Conservation (phyloP, 2,113 vertebrate species). For the Ploceus nigricollis region DNA sequence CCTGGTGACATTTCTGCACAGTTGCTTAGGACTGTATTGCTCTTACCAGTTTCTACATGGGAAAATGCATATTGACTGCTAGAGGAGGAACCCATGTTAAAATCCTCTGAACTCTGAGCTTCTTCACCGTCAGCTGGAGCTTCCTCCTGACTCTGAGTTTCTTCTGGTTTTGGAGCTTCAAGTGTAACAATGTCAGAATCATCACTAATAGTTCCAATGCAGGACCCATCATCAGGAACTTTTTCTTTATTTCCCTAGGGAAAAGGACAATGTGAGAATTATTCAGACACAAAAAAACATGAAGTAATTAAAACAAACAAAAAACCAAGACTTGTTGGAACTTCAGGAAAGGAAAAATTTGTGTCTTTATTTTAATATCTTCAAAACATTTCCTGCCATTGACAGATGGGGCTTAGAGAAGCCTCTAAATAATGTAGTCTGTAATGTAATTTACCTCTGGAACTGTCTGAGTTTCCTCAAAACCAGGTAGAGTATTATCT, state of each 20-base stretch:
- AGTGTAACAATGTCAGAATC: slow-evolving; percentile 95
- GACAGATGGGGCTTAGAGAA: background rate
- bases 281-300: background rate
- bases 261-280: background rate
- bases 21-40: background rate
- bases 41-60: slow-evolving; percentile 84
- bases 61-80: slow-evolving; percentile 94
- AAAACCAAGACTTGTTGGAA: background rate
- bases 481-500: slow-evolving; percentile 55
- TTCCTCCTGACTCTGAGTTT: slow-evolving; percentile 73
- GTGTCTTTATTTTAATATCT: background rate
- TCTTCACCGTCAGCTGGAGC: slow-evolving; percentile 54
- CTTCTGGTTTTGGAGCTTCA: slow-evolving; percentile 78
- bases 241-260: slow-evolving; percentile 62
- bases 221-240: slow-evolving; percentile 68
- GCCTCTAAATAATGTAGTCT: background rate
- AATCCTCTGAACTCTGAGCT: slow-evolving; percentile 58
- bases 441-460: slow-evolving; percentile 70
- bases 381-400: background rate
- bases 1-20: background rate
- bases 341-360: background rate
- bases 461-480: slow-evolving; percentile 54
- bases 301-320: background rate
- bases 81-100: slow-evolving; percentile 88
- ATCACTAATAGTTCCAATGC: slow-evolving; percentile 83